Evolutionary conservation across 2,113 vertebrate species (phyloP).

Genomic region (Lepus timidus): DNA sequence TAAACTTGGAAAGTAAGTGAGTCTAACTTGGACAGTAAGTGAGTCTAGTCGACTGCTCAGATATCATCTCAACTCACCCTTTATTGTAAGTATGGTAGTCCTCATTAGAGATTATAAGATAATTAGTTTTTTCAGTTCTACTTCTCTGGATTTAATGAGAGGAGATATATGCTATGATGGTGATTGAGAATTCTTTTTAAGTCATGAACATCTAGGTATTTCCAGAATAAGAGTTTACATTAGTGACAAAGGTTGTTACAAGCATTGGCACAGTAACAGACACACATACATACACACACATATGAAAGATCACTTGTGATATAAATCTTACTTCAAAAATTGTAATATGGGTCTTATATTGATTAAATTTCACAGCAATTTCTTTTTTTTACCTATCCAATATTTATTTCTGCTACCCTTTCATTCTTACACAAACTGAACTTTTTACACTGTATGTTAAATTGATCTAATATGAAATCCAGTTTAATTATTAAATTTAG

Average conservation of each 20-base stretch:
- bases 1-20: not conserved
- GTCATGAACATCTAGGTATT: not conserved
- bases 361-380: slow-evolving; percentile 60
- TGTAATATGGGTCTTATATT: slow-evolving; percentile 54
- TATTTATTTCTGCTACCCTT: slow-evolving; percentile 84
- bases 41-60: slow-evolving; percentile 10
- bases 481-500: slow-evolving; percentile 92
- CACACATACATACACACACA: not conserved
- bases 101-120: not conserved
- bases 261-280: not conserved
- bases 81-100: not conserved
- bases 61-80: not conserved
- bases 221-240: not conserved
- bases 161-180: not conserved
- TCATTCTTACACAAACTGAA: slow-evolving; percentile 81
- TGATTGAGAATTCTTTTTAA: not conserved
- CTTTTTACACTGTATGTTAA: slow-evolving; percentile 84
- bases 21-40: not conserved
- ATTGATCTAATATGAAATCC: slow-evolving; percentile 87
- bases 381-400: slow-evolving; percentile 82
- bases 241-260: not conserved
- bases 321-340: slow-evolving; percentile 62
- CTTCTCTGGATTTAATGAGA: not conserved
- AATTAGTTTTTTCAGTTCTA: slow-evolving; percentile 15
- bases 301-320: not conserved